Percentiles rank a stretch among this genome's conserved stretches.
Evolutionary conservation across 1,140 invertebrate species (phyloP).

Genomic region (Lutraria rhynchaena): DNA sequence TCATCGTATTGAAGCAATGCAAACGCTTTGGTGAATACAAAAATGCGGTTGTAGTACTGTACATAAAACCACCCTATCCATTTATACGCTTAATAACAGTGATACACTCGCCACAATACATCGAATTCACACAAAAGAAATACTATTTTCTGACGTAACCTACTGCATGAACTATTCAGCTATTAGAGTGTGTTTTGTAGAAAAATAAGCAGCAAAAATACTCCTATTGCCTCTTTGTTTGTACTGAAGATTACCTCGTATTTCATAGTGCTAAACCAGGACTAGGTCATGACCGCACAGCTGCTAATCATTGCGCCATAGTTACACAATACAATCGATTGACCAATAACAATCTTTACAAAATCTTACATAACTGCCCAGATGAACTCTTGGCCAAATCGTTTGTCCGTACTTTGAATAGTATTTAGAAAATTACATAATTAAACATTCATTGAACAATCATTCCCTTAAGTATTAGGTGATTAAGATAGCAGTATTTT

Average conservation of each 20-base stretch:
- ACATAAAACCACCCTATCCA: too few relatives aligned
- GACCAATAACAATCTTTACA: constrained; percentile 26
- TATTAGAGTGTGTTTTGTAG: too few relatives aligned
- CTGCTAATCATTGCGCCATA: constrained; percentile 45
- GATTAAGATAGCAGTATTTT: constrained; percentile 37
- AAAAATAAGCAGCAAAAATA: background rate
- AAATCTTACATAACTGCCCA: constrained; percentile 32
- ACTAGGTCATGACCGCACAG: constrained; percentile 35
- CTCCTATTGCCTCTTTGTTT: constrained; percentile 28
- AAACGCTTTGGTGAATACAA: too few relatives aligned
- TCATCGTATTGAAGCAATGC: too few relatives aligned
- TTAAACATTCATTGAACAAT: constrained; percentile 47
- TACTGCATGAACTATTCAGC: too few relatives aligned
- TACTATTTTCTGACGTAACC: too few relatives aligned
- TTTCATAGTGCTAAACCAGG: constrained; percentile 16
- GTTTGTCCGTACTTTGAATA: constrained; percentile 27
- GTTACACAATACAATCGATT: constrained; percentile 47
- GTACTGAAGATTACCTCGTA: constrained; percentile 21
- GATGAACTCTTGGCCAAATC: constrained; percentile 36
- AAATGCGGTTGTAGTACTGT: too few relatives aligned
- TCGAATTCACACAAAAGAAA: too few relatives aligned
- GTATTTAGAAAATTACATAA: constrained; percentile 56
- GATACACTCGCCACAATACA: too few relatives aligned
- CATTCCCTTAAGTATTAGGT: constrained; percentile 14
- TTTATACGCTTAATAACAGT: too few relatives aligned